These are phyloP conservation scores for Hapalemur alaotrensis DNA, from an alignment of 2,797 vertebrate species.

Conservation along the genomic window DNA sequence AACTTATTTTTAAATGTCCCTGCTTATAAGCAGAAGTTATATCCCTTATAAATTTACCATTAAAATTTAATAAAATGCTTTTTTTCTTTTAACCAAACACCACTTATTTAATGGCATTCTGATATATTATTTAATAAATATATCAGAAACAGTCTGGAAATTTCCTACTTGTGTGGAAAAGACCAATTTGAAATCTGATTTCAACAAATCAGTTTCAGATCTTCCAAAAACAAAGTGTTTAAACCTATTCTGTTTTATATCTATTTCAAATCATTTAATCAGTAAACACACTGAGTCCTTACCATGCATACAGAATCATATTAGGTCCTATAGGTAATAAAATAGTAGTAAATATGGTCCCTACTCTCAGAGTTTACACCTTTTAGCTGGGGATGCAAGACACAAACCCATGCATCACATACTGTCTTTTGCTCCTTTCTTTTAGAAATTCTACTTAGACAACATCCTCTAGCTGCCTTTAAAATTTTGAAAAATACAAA, in stretches of 20 bases:
- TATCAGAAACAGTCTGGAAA: background rate
- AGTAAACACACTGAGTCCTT: background rate
- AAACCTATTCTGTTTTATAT: slow-evolving; percentile 15
- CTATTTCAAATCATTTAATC: background rate
- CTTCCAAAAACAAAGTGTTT: background rate
- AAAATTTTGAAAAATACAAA: background rate
- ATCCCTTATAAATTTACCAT: background rate
- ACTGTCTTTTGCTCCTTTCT: background rate
- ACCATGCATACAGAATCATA: background rate
- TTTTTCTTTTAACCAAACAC: background rate
- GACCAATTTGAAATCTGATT: background rate
- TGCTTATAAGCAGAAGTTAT: background rate
- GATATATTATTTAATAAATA: background rate
- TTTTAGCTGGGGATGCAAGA: background rate
- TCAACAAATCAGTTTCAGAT: slow-evolving; percentile 1
- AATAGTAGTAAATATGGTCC: background rate
- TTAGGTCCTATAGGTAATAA: background rate
- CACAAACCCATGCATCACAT: background rate
- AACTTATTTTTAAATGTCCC: slow-evolving; percentile 16
- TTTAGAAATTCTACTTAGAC: background rate
- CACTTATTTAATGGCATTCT: background rate
- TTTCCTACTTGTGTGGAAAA: background rate
- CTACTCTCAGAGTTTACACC: background rate
- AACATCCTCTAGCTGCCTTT: background rate
- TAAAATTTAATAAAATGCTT: slow-evolving; percentile 16